Base-by-base conservation (phyloP, 1,140 invertebrate genomes). In the Eciton burchellii region DNA sequence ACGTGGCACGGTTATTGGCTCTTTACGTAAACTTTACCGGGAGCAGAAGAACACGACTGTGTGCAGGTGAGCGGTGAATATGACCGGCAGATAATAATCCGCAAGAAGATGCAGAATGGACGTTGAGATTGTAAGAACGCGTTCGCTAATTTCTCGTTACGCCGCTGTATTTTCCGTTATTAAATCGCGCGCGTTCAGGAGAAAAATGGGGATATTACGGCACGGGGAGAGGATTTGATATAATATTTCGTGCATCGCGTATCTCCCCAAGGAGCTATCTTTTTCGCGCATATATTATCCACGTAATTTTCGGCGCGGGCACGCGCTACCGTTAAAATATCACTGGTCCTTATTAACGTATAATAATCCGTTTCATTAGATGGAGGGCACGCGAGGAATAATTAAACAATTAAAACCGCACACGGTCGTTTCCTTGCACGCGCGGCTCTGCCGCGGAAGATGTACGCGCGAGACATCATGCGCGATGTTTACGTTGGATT, bases 391-490 rank as follows among this genome's bases (percentile, higher is more conserved):
- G 14, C 11, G 21, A 47, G 24, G 24, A 74, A 74, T 43, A 74
- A 63, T 74, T 63, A 52, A 74, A 35, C 35, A 35, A 35, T 35
- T 35, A 35, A 56, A 74, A 72, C 35, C 21, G 8, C 19, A n/a
- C 3, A n/a, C 4, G n/a, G 52, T 5, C 19, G 5, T 54, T 4
- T 19, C 52, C 29, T 0, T 11, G 1, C 5, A 43, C n/a, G 16
- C 0, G 21, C 12, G 16, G 16, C 9, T 9, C 12, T 8, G 26
- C 8, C n/a, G 0, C 24, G n/a, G 8, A 74, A 63, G 29, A 49
- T 9, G 21, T 73, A 16, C 4, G 52, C n/a, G 8, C n/a, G n/a
- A n/a, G n/a, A 14, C 59, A 12, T 12, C 16, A 45, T 21, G n/a
- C 3, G 24, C 41, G 29, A 35, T 35, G 29, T 74, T 60, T 74